phyloP scores from a whole-genome alignment of 2,888 invertebrate species.

The Leuctra nigra region DNA sequence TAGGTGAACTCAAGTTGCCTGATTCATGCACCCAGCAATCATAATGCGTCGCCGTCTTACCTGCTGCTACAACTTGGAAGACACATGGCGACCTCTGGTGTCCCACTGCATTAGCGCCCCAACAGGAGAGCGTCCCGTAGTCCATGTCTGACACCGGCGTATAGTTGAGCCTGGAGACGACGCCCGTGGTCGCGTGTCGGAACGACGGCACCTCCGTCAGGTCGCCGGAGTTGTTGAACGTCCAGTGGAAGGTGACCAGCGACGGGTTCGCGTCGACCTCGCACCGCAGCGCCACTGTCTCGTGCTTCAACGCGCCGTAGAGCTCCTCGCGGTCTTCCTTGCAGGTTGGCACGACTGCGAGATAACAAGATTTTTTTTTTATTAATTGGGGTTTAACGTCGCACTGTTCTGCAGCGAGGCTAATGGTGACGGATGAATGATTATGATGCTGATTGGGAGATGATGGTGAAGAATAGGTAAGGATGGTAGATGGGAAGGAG shows the following conservation, averaged over 20 bases:
- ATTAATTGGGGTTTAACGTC: no score
- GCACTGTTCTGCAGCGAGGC: no score
- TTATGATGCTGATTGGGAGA: no score
- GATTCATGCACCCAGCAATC: no score
- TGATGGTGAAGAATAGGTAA: no score
- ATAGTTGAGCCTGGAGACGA: constrained; percentile 69
- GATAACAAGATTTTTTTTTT: no score
- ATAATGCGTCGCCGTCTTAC: constrained; percentile 29
- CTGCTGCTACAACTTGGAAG: constrained; percentile 59
- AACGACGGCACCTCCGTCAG: constrained; percentile 68
- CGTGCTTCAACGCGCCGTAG: constrained; percentile 80
- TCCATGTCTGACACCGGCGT: constrained; percentile 82
- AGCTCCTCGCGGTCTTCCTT: constrained; percentile 71
- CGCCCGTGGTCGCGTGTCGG: constrained; percentile 59
- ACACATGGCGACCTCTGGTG: constrained; percentile 77
- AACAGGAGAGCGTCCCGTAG: constrained; percentile 83
- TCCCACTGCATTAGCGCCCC: constrained; percentile 78
- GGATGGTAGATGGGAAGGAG: no score
- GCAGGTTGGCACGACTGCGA: constrained; percentile 68
- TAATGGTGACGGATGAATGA: no score
- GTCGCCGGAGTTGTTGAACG: constrained; percentile 86
- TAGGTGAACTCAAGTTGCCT: no score
- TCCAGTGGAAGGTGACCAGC: constrained; percentile 81
- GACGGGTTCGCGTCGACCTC: constrained; percentile 87
- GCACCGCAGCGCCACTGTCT: constrained; percentile 77